Evolutionary conservation across 2,797 vertebrate genomes (phyloP).

Genomic region (Coreius guichenoti): DNA sequence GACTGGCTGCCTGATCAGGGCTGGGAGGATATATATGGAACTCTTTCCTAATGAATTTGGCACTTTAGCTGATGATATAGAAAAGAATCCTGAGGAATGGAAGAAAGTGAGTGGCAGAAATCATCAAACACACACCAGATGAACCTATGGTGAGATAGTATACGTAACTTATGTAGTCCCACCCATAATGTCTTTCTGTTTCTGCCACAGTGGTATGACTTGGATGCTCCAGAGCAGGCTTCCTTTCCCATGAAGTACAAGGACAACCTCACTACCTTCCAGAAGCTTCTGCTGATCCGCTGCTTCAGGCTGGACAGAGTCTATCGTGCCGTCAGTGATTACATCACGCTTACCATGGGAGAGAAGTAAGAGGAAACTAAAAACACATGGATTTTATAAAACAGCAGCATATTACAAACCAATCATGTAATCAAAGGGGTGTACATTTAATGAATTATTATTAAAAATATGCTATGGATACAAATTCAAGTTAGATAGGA

Average conservation of each 20-base stretch:
- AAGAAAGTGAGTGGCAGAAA: constrained; percentile 80
- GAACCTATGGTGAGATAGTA: not conserved
- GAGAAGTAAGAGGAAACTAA: constrained; percentile 83
- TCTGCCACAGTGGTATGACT: constrained; percentile 88
- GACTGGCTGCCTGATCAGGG: constrained; percentile 91
- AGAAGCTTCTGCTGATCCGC: constrained; percentile 90
- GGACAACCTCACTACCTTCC: constrained; percentile 82
- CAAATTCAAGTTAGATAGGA: too few relatives aligned
- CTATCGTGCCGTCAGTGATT: constrained; percentile 90
- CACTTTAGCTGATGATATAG: constrained; percentile 86
- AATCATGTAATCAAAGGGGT: not conserved
- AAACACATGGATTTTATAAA: not conserved
- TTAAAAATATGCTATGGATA: too few relatives aligned
- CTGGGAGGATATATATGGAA: constrained; percentile 92
- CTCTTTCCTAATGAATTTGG: constrained; percentile 84
- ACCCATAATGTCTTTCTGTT: not conserved
- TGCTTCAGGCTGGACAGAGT: constrained; percentile 95
- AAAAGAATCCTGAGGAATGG: constrained; percentile 81
- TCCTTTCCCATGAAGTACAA: constrained; percentile 84
- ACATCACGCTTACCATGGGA: constrained; percentile 86
- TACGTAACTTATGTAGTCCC: not conserved
- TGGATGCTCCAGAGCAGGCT: constrained; percentile 86
- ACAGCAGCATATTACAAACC: not conserved
- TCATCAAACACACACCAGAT: not conserved
- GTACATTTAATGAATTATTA: not conserved